phyloP scores from a whole-genome alignment of 1,140 invertebrate species.

The Yoshiicerus persimilis region DNA sequence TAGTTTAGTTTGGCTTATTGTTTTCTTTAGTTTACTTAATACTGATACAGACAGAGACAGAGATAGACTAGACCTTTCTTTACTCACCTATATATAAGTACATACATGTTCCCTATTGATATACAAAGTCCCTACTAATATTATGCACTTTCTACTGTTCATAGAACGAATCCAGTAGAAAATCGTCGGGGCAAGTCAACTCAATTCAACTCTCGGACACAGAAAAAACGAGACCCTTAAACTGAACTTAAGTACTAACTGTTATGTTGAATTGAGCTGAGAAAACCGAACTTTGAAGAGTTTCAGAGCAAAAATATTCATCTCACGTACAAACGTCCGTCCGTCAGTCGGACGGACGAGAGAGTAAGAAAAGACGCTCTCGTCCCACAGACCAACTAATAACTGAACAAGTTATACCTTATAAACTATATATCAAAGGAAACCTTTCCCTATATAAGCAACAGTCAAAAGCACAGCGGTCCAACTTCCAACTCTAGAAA shows the following conservation, averaged over 20 bases:
- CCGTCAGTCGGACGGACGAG: not conserved
- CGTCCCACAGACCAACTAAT: not conserved
- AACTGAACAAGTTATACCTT: not conserved
- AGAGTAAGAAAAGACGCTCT: not conserved
- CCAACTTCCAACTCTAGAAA: no score
- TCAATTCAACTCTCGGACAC: not conserved
- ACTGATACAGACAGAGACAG: not conserved
- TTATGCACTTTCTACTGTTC: not conserved
- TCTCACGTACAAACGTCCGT: slow-evolving; percentile 21
- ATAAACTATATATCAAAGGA: slow-evolving; percentile 5
- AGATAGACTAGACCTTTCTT: not conserved
- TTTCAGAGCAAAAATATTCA: slow-evolving; percentile 13
- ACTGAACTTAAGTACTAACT: not conserved
- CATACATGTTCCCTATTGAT: not conserved
- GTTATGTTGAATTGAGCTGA: slow-evolving; percentile 16
- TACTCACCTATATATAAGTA: not conserved
- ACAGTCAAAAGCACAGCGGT: not conserved
- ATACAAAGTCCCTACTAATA: not conserved
- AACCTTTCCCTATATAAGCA: not conserved
- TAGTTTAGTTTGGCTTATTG: not conserved
- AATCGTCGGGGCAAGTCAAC: not conserved
- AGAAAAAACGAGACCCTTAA: slow-evolving; percentile 11
- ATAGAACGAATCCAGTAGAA: not conserved
- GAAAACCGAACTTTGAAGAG: slow-evolving; percentile 15
- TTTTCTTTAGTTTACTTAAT: not conserved